Evolutionary conservation across 2,888 invertebrate genomes (phyloP), one percentile per base, ranked within the genome.

Genomic region (Mesorhabditis spiculigera): DNA sequence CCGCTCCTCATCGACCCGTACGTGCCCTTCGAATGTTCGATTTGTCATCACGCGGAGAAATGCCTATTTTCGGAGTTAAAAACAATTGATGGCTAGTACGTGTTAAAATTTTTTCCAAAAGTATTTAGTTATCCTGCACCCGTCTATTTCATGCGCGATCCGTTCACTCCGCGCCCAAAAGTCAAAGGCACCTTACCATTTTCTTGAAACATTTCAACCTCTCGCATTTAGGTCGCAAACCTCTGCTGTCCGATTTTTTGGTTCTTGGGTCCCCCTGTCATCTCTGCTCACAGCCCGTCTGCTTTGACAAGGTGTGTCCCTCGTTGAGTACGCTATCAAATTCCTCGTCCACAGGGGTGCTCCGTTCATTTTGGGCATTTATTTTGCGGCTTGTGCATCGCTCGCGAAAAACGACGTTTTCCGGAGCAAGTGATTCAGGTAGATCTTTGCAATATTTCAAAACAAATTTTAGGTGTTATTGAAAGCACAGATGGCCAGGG

Each of bases 61-160:
- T 73, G 73, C 50, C 69, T 76, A 41, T 75, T 71, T 69, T 74
- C 75, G 61, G 75, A 78, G 28, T 68, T 80, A 50, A 70, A 75
- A 45, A 71, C 73, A 41, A 41, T 68, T 43, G 78, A 80, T 71
- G 80, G 80, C 70, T 72, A 63, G 78, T 80, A 43, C 45, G 75
- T 68, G 45, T 62, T 61, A 10, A 6, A 28, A n/a, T 6, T 45
- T 41, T 66, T 10, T 16, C 13, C n/a, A 8, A 13, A 42, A 42
- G 10, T 5, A 62, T 77, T 50, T 72, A 80, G 80, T 13, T 80
- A 77, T 68, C 71, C 76, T 5, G 71, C 70, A 13, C 75, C 77
- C 4, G 77, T 80, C 5, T 80, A 73, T 63, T 80, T 73, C 71
- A 78, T 80, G 72, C 68, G 76, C 16, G 80, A 80, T 69, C 80